Base-by-base conservation (phyloP, 2,113 vertebrate genomes). In the Phodopus roborovskii region DNA sequence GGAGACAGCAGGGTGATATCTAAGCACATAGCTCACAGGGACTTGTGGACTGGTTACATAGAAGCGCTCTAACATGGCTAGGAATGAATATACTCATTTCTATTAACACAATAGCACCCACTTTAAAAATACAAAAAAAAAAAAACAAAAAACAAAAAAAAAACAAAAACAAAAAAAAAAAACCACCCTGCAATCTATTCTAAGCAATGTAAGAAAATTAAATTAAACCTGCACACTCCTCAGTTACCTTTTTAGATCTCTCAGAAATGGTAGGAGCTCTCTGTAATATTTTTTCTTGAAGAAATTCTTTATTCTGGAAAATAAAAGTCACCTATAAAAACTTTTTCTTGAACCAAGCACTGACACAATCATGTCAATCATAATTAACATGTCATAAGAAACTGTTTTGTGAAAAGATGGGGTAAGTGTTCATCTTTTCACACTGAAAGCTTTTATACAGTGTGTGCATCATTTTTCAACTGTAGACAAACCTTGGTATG, bases 191-290 rank as follows among this genome's bases (percentile, higher is more conserved):
- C 50, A 70, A 77, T 79, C 3, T 60, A 75, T 8, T 58, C 60
- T 58, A 83, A 79, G 33, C 20, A 81, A 88, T 9, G 71, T 39
- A 56, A 26, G 39, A 95, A 97, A 95, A 88, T 0, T 6, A 42
- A 95, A 42, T 84, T 62, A 90, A 77, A 88, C 81, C 42, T 4
- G 2, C 20, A 90, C 8, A 62, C 39, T 56, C 26, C 53, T 73
- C 50, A 85, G 13, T 91, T 98, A 99, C 99, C 99, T 98, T 99
- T 99, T 99, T 99, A 70, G 99, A 99, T 98, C 99, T 98, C 98
- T 99, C 99, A 33, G 99, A 98, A 98, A 99, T 99, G 98, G 99
- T 99, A 87, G 99, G 99, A 53, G 99, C 99, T 98, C 98, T 99
- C 97, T 99, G 99, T 94, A 99, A 93, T 98, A 99, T 98, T 98